A percentile compares a stretch with the other conserved stretches of the same genome.
phyloP scores from a whole-genome alignment of 1,140 invertebrate species.

The Drosophila sproati region DNA sequence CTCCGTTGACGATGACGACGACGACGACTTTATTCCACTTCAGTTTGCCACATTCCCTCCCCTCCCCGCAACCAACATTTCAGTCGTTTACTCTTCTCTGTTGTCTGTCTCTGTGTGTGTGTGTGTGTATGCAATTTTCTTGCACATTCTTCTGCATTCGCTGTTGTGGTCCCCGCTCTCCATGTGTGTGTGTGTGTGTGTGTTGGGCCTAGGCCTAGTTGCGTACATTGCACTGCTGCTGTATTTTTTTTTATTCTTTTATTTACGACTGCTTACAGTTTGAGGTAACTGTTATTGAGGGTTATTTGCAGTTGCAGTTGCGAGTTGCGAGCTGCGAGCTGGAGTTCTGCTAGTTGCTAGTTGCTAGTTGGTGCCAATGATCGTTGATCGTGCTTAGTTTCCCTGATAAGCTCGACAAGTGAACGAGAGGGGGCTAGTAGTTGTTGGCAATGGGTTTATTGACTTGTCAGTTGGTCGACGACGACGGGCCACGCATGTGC shows the following conservation, averaged over 20 bases:
- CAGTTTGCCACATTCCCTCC: conserved; percentile 34
- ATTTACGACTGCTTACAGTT: conserved; percentile 79
- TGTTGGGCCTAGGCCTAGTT: conserved; percentile 70
- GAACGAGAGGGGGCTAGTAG: not conserved
- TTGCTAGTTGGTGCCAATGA: conserved; percentile 45
- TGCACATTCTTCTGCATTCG: conserved; percentile 66
- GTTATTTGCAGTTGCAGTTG: conserved; percentile 66
- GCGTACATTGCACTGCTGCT: conserved; percentile 55
- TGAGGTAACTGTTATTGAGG: conserved; percentile 81
- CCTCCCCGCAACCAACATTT: conserved; percentile 24
- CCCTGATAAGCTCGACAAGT: conserved; percentile 60
- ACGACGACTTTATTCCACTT: conserved; percentile 43
- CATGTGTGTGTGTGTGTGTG: conserved; percentile 1
- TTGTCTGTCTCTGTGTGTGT: conserved; percentile 13
- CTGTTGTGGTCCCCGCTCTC: conserved; percentile 24
- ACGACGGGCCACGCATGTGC: conserved; percentile 76
- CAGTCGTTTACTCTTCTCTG: conserved; percentile 1
- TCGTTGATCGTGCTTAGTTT: conserved; percentile 78
- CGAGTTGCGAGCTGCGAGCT: conserved; percentile 12
- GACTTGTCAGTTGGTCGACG: conserved; percentile 45
- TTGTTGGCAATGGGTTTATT: conserved; percentile 52
- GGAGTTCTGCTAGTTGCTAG: conserved; percentile 41
- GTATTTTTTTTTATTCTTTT: conserved; percentile 27
- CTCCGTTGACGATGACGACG: conserved; percentile 48
- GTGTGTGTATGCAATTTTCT: conserved; percentile 66